A percentile compares a stretch with the other conserved stretches of the same genome.
phyloP scores from a whole-genome alignment of 2,797 vertebrate species.

The Notolepis coatsorum region DNA sequence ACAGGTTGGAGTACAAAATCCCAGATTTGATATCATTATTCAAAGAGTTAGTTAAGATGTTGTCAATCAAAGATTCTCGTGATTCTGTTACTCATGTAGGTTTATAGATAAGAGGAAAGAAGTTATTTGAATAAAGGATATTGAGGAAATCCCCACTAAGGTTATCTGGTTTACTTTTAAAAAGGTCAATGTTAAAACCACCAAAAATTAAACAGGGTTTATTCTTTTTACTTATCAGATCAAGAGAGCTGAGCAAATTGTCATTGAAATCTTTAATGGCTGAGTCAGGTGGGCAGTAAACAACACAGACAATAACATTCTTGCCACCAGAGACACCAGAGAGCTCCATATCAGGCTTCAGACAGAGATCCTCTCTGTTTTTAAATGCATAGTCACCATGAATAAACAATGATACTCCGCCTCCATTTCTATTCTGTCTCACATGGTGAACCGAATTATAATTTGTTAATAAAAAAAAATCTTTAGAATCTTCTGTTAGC shows the following conservation, averaged over 20 bases:
- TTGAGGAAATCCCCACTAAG: background rate
- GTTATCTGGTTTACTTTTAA: conserved; percentile 3
- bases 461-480: background rate
- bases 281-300: conserved; percentile 1
- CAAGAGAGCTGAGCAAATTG: background rate
- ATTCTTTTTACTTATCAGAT: background rate
- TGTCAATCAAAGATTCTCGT: conserved; percentile 8
- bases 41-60: conserved; percentile 5
- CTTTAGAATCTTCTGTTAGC: background rate
- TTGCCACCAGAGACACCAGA: conserved; percentile 5
- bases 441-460: background rate
- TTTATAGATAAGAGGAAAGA: conserved; percentile 12
- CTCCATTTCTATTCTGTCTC: conserved; percentile 5
- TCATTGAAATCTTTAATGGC: conserved; percentile 1
- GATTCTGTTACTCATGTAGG: conserved; percentile 7
- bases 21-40: conserved; percentile 1
- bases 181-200: background rate
- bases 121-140: conserved; percentile 14
- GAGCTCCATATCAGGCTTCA: background rate
- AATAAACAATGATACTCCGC: conserved; percentile 4
- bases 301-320: background rate
- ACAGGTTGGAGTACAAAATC: background rate
- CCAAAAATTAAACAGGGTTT: background rate
- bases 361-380: background rate
- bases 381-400: background rate